Evolutionary conservation across 2,888 invertebrate species (phyloP), one percentile per base, ranked within the genome.

Genomic region (Argyresthia albistria): DNA sequence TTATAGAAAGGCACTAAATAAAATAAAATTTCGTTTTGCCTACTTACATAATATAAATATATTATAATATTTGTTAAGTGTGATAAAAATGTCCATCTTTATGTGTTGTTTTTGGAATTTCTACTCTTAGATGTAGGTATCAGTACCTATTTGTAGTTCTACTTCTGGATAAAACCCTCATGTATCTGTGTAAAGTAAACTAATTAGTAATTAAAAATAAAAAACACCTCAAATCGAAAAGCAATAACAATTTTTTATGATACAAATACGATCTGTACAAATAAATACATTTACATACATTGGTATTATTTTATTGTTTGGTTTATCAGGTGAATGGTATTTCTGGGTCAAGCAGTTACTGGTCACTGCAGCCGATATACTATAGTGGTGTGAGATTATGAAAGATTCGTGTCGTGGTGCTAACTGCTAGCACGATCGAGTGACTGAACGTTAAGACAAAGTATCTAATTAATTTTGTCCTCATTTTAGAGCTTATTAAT

Each of bases 401-500:
- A 68, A 50, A 42, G 72, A 73, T 70, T 69, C 63, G 80, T 83
- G 86, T 86, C n/a, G n/a, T n/a, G n/a, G n/a, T n/a, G n/a, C n/a
- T n/a, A n/a, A n/a, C n/a, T 86, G 86, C 86, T 86, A 86, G 71
- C 77, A 70, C 73, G 77, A 69, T 65, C 64, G 72, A 73, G 76
- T 80, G 83, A 76, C 79, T 78, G 82, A 70, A 64, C 59, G 64
- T 64, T 69, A 67, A 73, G 74, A 78, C 72, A 73, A 72, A 46
- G 78, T 73, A 67, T 76, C 68, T 78, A 75, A 78, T 80, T 82
- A 68, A 72, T 83, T 82, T 81, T 77, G 77, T 81, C 80, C 77
- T 79, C 72, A 75, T 82, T 82, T 80, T 86, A 86, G 86, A 87
- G 86, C 86, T 87, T 84, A 83, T 77, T 84, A 86, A 84, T 84